phyloP scores from a whole-genome alignment of 1,140 invertebrate species.

The Drosophila funebris region DNA sequence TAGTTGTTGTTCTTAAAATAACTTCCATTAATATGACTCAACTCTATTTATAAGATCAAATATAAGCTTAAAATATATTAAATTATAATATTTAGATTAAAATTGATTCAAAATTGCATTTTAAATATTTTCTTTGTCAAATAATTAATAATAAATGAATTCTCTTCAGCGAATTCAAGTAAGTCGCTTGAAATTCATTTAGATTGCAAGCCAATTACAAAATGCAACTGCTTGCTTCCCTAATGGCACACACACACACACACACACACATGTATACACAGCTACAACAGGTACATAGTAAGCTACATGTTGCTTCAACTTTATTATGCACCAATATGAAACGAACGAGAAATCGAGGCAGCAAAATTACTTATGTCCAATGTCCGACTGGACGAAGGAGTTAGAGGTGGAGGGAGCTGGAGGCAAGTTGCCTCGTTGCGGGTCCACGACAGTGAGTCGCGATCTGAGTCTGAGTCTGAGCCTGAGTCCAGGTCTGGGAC shows the following conservation, averaged over 20 bases:
- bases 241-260: constrained; percentile 2
- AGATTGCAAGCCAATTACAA: constrained; percentile 28
- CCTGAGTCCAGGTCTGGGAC: not conserved
- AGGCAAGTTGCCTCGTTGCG: constrained; percentile 7
- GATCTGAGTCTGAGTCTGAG: not conserved
- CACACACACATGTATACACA: not conserved
- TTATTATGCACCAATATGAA: constrained; percentile 70
- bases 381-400: constrained; percentile 8
- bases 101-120: too few species aligned
- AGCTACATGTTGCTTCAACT: constrained; percentile 30
- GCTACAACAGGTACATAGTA: not conserved
- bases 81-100: too few species aligned
- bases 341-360: constrained; percentile 50
- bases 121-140: too few species aligned
- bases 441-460: constrained; percentile 27
- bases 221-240: not conserved
- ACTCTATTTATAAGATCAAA: too few species aligned
- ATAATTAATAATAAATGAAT: too few species aligned
- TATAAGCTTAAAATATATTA: too few species aligned
- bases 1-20: too few species aligned
- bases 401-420: not conserved
- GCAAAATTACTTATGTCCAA: constrained; percentile 64
- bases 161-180: too few species aligned
- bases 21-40: too few species aligned
- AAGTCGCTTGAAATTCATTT: constrained; percentile 5